Evolutionary conservation across 2,113 vertebrate genomes (phyloP), one percentile per base, ranked within the genome.

Genomic region (Lampris megalopsis): DNA sequence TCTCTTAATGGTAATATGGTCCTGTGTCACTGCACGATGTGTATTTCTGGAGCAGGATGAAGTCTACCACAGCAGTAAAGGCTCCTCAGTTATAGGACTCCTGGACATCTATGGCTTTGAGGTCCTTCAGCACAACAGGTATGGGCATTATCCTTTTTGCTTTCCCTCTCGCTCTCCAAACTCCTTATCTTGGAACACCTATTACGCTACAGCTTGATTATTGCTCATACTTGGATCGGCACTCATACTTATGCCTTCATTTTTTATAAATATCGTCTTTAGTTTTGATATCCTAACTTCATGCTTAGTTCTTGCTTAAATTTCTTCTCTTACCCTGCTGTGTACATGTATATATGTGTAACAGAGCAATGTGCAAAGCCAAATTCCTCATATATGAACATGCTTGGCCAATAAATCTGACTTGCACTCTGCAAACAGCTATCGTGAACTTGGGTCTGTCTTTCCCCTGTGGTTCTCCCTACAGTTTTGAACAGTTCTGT

Each of bases 51-150:
- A 85, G 38, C 85, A 99, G 98, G 97, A 97, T 2, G 91, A 95
- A 9, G 94, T 96, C 41, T 91, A 94, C 91, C 94, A 95, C 4
- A 95, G 94, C 85, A 95, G 95, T 88, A 97, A 95, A 67, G 89
- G 90, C 75, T 96, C 96, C 49, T 96, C 97, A 0, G 95, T 98
- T 50, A 95, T 99, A 3, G 98, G 98, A 3, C 94, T 99, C 65
- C 92, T 99, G 40, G 98, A 99, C 61, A 98, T 99, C 85, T 99
- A 99, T 37, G 98, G 98, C n/a, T 99, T 99, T 80, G 98, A 99
- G 78, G 97, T 99, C 68, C 96, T 99, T 82, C 96, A 98, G 81
- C 94, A 96, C 84, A 99, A 99, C 85, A 98, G 97, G 98, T 98
- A 73, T 6, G 7, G 53, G 6, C 69, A 41, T 7, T 24, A 42